phyloP scores from a whole-genome alignment of 2,113 vertebrate species.

The Odobenus rosmarus region DNA sequence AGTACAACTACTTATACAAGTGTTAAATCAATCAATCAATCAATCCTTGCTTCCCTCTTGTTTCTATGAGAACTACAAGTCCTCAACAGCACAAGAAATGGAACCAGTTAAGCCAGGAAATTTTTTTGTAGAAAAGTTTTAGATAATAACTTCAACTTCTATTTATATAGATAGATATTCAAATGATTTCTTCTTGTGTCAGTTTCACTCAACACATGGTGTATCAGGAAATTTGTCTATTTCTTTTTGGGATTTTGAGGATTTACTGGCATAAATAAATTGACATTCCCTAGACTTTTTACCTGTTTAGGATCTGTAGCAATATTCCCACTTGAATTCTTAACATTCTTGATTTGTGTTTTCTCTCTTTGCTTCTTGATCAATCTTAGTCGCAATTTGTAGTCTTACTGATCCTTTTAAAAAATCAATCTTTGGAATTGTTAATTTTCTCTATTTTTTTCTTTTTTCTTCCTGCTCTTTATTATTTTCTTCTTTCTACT shows the following conservation, averaged over 20 bases:
- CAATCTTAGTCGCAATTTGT: neutral
- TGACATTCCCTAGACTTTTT: neutral
- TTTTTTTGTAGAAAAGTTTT: neutral
- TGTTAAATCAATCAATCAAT: neutral
- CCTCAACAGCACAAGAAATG: neutral
- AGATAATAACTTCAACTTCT: neutral
- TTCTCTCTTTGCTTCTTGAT: neutral
- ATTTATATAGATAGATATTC: neutral
- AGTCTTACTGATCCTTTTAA: neutral
- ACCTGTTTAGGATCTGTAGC: neutral
- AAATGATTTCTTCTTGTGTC: conserved; percentile 7
- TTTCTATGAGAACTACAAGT: neutral
- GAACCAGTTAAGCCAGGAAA: neutral
- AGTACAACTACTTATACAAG: neutral
- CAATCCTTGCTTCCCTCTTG: neutral
- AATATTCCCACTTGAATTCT: neutral
- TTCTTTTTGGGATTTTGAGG: neutral
- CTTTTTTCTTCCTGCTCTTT: neutral
- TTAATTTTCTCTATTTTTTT: neutral
- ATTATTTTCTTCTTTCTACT: neutral
- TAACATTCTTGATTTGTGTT: neutral
- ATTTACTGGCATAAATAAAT: neutral
- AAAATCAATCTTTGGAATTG: neutral
- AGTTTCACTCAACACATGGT: neutral
- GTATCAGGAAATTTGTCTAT: neutral